Base-by-base conservation (phyloP, 37 sponge, comb jelly and placozoan species). In the Beroe ovata region DNA sequence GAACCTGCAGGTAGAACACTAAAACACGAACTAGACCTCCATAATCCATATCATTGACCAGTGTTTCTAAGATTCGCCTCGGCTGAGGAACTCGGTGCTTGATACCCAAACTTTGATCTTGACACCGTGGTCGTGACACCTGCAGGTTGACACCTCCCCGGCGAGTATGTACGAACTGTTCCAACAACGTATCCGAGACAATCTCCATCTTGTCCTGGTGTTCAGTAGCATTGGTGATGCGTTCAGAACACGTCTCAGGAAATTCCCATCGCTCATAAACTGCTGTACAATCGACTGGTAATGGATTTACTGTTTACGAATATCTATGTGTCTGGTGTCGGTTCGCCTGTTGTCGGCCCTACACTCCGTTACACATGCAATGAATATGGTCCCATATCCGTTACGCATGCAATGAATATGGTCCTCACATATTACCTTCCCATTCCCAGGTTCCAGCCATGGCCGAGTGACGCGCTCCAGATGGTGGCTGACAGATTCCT, bases 401-500 rank as follows among this genome's bases (percentile, higher is more conserved):
- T n/a, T n/a, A n/a, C n/a, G n/a, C n/a, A n/a, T n/a, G n/a, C n/a
- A n/a, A n/a, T n/a, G n/a, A n/a, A n/a, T n/a, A n/a, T n/a, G n/a
- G n/a, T n/a, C n/a, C n/a, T n/a, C n/a, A n/a, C n/a, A n/a, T n/a
- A n/a, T n/a, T n/a, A n/a, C n/a, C n/a, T n/a, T n/a, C n/a, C n/a
- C n/a, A n/a, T 47, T 20, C 21, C 3, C 84, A 77, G 84, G 84
- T 77, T 77, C 84, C 84, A 77, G 29, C 96, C 95, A 22, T 97
- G 99, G 99, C 99, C 99, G 11, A 34, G 89, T 28, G 99, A 97
- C 90, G 99, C 99, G 0, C 95, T 97, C 38, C 96, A 97, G 88
- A 95, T 95, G 99, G 99, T 97, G 38, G 99, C 99, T 34, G 95
- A 94, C 71, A 95, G 93, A 93, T 97, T 97, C 89, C 90, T 97